phyloP scores from a whole-genome alignment of 2,888 invertebrate species.

The Hyposoter dolosus region DNA sequence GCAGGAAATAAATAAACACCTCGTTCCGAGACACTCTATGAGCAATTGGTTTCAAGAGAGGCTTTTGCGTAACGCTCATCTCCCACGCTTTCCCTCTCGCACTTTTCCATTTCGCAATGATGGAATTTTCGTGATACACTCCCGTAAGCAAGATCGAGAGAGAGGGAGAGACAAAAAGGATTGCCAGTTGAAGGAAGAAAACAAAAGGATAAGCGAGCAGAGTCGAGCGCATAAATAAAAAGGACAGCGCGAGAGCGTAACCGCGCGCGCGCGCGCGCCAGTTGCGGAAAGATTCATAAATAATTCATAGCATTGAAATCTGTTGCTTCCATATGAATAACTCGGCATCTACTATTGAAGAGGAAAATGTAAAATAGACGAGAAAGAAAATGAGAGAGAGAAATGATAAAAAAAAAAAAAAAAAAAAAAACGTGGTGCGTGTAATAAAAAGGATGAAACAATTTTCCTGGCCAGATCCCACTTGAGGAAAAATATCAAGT shows the following conservation, averaged over 20 bases:
- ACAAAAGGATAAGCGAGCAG: constrained; percentile 53
- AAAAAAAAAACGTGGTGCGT: background rate
- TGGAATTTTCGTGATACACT: constrained; percentile 53
- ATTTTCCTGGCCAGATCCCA: constrained; percentile 33
- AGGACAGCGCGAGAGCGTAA: constrained; percentile 57
- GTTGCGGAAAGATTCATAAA: constrained; percentile 69
- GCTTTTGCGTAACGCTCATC: constrained; percentile 65
- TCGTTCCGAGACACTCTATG: constrained; percentile 22
- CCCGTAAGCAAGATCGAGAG: constrained; percentile 6
- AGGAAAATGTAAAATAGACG: constrained; percentile 55
- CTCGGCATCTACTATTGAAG: constrained; percentile 48
- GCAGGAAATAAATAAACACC: constrained; percentile 36
- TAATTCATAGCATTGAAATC: constrained; percentile 73
- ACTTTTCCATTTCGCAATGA: constrained; percentile 59
- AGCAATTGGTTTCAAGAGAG: constrained; percentile 52
- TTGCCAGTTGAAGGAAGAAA: constrained; percentile 33
- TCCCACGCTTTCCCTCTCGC: constrained; percentile 49
- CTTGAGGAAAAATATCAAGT: constrained; percentile 21
- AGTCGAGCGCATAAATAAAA: constrained; percentile 65
- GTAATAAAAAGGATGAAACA: constrained; percentile 49
- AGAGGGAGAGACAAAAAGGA: constrained; percentile 41
- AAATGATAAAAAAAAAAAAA: background rate
- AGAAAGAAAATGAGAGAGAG: constrained; percentile 33
- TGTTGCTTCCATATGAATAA: constrained; percentile 71
- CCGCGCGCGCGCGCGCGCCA: constrained; percentile 58